Conservation (phyloP, 2,888 invertebrate genomes). For the Toxonevra muliebris region DNA sequence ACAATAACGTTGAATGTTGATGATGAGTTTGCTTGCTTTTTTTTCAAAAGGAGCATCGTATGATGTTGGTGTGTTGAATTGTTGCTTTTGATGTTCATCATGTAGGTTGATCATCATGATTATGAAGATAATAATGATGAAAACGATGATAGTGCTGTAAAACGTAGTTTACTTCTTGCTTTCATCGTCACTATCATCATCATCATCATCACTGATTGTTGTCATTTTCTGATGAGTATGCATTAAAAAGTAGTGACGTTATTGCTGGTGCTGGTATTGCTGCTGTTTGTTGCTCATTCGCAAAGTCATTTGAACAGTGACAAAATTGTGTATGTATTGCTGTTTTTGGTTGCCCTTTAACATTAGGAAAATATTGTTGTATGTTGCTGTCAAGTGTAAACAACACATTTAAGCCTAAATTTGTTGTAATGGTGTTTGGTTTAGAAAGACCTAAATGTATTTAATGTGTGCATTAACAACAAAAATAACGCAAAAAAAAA, state of each 20-base stretch:
- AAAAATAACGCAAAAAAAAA: too few relatives aligned
- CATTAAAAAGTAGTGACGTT: constrained; percentile 3
- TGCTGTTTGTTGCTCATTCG: constrained; percentile 21
- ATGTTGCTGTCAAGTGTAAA: constrained; percentile 34
- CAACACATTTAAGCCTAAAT: constrained; percentile 41
- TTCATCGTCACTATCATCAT: too few relatives aligned
- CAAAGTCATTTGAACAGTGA: neutral
- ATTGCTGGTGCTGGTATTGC: constrained; percentile 26
- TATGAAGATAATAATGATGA: constrained; percentile 11
- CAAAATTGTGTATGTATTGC: neutral
- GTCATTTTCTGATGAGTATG: neutral
- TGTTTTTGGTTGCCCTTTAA: neutral
- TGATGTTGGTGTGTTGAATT: neutral
- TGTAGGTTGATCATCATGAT: neutral
- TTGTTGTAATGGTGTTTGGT: constrained; percentile 35
- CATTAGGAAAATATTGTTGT: neutral
- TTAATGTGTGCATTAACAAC: constrained; percentile 25
- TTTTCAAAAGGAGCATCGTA: neutral
- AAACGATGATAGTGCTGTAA: neutral
- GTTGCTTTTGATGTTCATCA: neutral
- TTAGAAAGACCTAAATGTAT: constrained; percentile 22
- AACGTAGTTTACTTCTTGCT: too few relatives aligned
- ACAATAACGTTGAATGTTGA: constrained; percentile 20
- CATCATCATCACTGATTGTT: neutral
- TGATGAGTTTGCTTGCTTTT: neutral